Percentiles rank a stretch among this genome's conserved stretches.
These are phyloP conservation scores for Pampusana beccarii DNA, from an alignment of 2,113 vertebrate species.

Conservation along the genomic window DNA sequence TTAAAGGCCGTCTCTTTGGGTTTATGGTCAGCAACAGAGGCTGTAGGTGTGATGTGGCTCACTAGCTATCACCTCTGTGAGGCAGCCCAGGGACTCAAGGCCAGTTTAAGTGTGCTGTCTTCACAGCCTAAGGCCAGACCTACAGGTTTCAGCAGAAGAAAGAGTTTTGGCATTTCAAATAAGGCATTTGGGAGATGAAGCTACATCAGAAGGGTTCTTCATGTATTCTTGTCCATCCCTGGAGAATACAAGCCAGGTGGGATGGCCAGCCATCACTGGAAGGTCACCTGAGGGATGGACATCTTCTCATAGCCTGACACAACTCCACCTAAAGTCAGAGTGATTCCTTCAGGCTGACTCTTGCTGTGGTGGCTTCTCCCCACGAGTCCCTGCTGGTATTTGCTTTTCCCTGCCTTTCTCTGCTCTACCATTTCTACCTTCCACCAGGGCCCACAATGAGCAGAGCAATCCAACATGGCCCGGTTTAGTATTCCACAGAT, in stretches of 20 bases:
- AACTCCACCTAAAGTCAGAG: background rate
- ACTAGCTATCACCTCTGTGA: background rate
- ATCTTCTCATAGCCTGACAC: background rate
- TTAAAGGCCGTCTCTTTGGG: background rate
- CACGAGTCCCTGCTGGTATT: background rate
- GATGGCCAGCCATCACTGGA: background rate
- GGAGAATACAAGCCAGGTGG: background rate
- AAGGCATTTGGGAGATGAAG: background rate
- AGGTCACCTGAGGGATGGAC: background rate
- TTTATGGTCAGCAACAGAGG: background rate
- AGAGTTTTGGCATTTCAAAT: background rate
- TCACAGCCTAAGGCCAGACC: background rate
- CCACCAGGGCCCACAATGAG: background rate
- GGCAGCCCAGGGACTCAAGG: background rate
- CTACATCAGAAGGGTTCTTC: background rate
- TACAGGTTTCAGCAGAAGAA: background rate
- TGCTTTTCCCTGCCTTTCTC: background rate
- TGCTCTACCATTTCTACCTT: background rate
- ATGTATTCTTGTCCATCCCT: background rate
- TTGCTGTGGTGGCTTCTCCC: background rate
- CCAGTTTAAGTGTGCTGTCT: background rate
- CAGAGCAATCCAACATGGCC: background rate
- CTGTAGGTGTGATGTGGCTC: background rate
- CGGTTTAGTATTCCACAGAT: constrained; percentile 56
- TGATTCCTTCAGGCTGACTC: background rate